These are phyloP conservation scores for Anthoptus insignis DNA, from an alignment of 2,888 invertebrate species.

Conservation along the genomic window DNA sequence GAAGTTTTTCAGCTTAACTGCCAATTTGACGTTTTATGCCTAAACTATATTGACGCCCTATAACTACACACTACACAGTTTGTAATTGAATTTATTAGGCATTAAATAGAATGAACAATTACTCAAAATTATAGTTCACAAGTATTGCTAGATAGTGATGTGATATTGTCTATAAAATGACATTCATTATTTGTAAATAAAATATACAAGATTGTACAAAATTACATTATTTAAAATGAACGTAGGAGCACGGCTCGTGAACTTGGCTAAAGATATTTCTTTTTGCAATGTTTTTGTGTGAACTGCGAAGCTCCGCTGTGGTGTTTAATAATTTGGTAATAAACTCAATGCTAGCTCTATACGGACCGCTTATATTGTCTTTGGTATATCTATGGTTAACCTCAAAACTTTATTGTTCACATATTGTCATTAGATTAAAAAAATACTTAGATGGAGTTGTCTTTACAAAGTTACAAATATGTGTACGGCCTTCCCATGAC, in stretches of 20 bases:
- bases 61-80: not conserved
- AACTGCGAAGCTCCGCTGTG: too few relatives aligned
- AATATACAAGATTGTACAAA: conserved; percentile 28
- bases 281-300: too few relatives aligned
- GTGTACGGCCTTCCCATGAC: not conserved
- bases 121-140: conserved; percentile 17
- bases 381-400: too few relatives aligned
- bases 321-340: conserved; percentile 10
- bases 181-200: conserved; percentile 34
- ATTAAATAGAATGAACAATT: conserved; percentile 5
- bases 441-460: conserved; percentile 32
- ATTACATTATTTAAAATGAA: conserved; percentile 23
- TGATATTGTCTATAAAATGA: conserved; percentile 29
- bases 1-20: too few relatives aligned
- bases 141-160: conserved; percentile 23
- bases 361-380: too few relatives aligned
- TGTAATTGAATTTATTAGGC: too few relatives aligned
- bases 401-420: too few relatives aligned
- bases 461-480: not conserved
- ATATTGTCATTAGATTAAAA: conserved; percentile 28
- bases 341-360: too few relatives aligned
- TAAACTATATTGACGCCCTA: not conserved
- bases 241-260: conserved; percentile 8
- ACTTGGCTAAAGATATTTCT: conserved; percentile 6
- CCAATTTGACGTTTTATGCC: too few relatives aligned